Base-by-base conservation (phyloP, 2,113 vertebrate species). In the Dendropsophus ebraccatus region DNA sequence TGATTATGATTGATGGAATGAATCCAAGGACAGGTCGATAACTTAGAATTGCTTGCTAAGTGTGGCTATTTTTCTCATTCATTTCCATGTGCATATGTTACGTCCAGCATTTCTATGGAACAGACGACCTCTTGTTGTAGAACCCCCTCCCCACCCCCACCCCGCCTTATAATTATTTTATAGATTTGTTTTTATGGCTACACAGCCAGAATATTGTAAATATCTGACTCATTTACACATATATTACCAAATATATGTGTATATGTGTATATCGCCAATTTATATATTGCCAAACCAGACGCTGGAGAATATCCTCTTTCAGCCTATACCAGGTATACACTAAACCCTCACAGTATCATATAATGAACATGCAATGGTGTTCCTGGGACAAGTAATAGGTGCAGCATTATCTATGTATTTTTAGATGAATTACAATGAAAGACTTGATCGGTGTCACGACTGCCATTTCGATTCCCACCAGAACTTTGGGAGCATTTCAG, bases 341-440 rank as follows among this genome's bases (percentile, higher is more conserved):
- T 41, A 41, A 41, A 21, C 19, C 9, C 35, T 11, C 19, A 4
- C 62, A 62, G 14, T 16, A 32, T 32, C 25, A 65, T 65, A 30
- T 16, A 65, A 23, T 41, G 67, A 70, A 16, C 17, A 11, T 28
- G 2, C 30, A 65, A n/a, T 67, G 7, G 2, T 69, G 21, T 49
- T 49, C 41, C 72, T 49, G 37, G 8, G 23, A 25, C n/a, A 73
- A 7, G 23, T 23, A 21, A 12, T 37, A 49, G 72, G 72, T 25
- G 30, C 2, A n/a, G n/a, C 23, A 14, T n/a, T 6, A 73, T 13
- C 37, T 45, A 7, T 10, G 2, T 49, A 74, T 47, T 25, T 74
- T 74, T 10, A 74, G 72, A 74, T 74, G 5, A 74, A 74, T 49
- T 49, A 74, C 41, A 25, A 25, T 49, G 72, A 14, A 74, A 37